These are phyloP conservation scores for Platycercus adscitus DNA, from an alignment of 2,113 vertebrate genomes.

Conservation along the genomic window DNA sequence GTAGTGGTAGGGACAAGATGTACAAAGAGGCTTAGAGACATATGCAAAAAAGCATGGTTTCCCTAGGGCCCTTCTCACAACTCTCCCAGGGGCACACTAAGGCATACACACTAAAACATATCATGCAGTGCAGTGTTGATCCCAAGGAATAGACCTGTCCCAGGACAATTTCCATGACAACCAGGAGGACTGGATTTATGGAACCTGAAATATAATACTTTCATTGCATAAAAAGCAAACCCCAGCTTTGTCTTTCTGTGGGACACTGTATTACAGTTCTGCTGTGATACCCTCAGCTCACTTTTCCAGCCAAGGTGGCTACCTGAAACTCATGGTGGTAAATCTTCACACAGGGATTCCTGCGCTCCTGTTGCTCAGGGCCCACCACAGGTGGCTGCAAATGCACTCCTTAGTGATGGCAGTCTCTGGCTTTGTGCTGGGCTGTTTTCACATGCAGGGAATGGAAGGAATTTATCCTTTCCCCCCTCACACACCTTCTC, in stretches of 20 bases:
- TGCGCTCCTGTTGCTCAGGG: not conserved
- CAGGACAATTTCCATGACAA: not conserved
- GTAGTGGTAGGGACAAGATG: not conserved
- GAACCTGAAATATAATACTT: not conserved
- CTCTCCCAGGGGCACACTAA: not conserved
- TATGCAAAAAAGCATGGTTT: not conserved
- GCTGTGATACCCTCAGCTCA: not conserved
- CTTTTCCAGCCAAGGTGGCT: not conserved
- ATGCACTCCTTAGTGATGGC: not conserved
- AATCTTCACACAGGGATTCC: not conserved
- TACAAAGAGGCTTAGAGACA: not conserved
- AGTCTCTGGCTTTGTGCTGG: not conserved
- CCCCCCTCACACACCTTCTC: accelerated
- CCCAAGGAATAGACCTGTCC: not conserved
- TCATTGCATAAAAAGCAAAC: not conserved
- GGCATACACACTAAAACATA: not conserved
- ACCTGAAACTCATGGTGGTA: not conserved
- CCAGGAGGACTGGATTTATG: not conserved
- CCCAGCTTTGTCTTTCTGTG: not conserved
- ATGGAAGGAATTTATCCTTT: not conserved
- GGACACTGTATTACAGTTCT: not conserved
- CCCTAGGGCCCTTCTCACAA: not conserved
- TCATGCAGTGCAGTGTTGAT: not conserved
- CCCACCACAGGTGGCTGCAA: not conserved
- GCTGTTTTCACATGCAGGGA: not conserved